Base-by-base conservation (phyloP, 1,140 invertebrate species). In the Onthophagus taurus region DNA sequence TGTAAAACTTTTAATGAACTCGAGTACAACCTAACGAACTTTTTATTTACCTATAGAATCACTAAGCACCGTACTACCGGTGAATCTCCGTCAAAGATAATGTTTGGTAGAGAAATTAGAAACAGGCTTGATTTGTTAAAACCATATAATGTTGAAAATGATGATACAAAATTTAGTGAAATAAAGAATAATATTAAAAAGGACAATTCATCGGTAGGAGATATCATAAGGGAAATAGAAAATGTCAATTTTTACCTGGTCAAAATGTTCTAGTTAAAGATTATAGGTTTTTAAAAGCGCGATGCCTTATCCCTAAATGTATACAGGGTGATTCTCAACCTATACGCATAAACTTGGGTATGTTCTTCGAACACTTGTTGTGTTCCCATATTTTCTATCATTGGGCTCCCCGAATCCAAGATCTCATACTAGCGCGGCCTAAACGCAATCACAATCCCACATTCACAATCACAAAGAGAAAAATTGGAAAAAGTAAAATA, bases 71-170 rank as follows among this genome's bases (percentile, higher is more conserved):
- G 12, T 13, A 16, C 31, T 13, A 31, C 3, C 14, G 4, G 31
- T 17, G 31, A 33, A 33, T 16, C 12, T 16, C 31, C 12, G 12
- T 13, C 31, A 33, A 13, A 33, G 31, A 8, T 33, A 33, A 33
- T 33, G 31, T 33, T 33, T 14, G 31, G 13, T 17, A 5, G 13
- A 13, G 5, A 13, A 7, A 1, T 33, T 7, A 33, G 12, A 33
- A 33, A 13, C 16, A 33, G 14, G 7, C 11, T 33, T 14, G 42
- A 43, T 34, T 18, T 43, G 13, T 43, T 43, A 33, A 31, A 23
- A 21, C 35, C n/a, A n/a, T n/a, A n/a, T n/a, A n/a, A n/a, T n/a
- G n/a, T n/a, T n/a, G n/a, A 20, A 21, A 37, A 1, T n/a, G 12
- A 33, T 3, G 18, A 4, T 33, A 14, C 16, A 17, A 13, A 33